phyloP scores from a whole-genome alignment of 2,888 invertebrate genomes.

The Brachypalpus laphriformis region DNA sequence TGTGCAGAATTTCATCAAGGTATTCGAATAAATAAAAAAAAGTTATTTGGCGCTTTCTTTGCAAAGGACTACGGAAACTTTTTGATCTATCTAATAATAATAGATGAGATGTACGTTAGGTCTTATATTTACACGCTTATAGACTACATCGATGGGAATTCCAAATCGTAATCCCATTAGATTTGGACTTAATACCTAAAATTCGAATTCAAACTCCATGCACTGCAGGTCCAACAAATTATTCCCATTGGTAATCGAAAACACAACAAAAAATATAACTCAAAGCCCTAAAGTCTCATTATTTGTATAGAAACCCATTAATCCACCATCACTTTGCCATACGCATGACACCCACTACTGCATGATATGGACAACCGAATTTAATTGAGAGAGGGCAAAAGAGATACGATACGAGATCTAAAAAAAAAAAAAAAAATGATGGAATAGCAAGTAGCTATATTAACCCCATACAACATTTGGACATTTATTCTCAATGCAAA shows the following conservation, averaged over 20 bases:
- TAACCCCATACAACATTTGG: conserved; percentile 26
- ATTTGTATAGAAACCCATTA: conserved; percentile 55
- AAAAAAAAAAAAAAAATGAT: conserved; percentile 1
- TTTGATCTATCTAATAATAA: too few relatives aligned
- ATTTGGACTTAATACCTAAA: not conserved
- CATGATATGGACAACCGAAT: conserved; percentile 21
- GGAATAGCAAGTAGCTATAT: conserved; percentile 34
- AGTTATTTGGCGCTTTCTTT: too few relatives aligned
- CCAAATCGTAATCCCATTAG: not conserved
- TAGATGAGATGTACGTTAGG: too few relatives aligned
- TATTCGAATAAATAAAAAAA: too few relatives aligned
- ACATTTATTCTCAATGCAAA: conserved; percentile 36
- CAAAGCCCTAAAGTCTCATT: conserved; percentile 46
- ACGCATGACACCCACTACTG: conserved; percentile 1
- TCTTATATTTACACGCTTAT: too few relatives aligned
- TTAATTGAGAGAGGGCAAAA: conserved; percentile 34
- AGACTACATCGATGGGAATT: not conserved
- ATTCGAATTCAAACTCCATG: not conserved
- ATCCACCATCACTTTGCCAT: conserved; percentile 4
- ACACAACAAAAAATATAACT: conserved; percentile 1
- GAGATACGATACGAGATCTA: not conserved
- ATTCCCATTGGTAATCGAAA: conserved; percentile 44
- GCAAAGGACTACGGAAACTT: too few relatives aligned
- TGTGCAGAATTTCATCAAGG: too few relatives aligned
- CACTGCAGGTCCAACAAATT: conserved; percentile 17